A percentile compares a stretch with the other conserved stretches of the same genome.
Conservation (phyloP, 1,140 invertebrate genomes). For the Conus betulinus region DNA sequence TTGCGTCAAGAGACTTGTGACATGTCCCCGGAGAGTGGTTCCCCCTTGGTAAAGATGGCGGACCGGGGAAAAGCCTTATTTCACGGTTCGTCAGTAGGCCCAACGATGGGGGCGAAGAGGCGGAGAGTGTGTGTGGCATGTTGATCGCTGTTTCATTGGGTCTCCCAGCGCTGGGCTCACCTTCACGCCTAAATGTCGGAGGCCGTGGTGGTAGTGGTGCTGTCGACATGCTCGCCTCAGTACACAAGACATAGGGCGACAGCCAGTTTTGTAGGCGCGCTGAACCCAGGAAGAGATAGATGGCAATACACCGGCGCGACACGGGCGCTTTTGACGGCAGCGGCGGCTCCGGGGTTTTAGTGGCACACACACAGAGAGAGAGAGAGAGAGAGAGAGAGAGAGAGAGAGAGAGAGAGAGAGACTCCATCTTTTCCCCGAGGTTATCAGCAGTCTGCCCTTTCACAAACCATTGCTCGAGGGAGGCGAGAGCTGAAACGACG, state of each 20-base stretch:
- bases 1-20: constrained; percentile 19
- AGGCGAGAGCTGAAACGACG: no score
- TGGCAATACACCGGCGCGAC: constrained; percentile 10
- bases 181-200: neutral
- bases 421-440: neutral
- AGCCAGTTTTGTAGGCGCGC: neutral
- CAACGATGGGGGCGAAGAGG: neutral
- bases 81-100: constrained; percentile 17
- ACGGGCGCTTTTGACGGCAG: neutral
- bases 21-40: constrained; percentile 10
- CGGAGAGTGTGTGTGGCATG: neutral
- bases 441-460: neutral
- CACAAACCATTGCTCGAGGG: no score
- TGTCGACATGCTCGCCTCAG: neutral
- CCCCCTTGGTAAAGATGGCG: neutral
- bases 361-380: no score
- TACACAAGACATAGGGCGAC: neutral
- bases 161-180: neutral
- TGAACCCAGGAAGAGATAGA: constrained; percentile 17
- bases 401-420: neutral
- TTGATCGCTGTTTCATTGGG: constrained; percentile 20
- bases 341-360: no score
- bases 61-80: neutral
- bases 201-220: neutral
- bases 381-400: neutral